phyloP scores from a whole-genome alignment of 2,888 invertebrate species.

The Watsonalla binaria region DNA sequence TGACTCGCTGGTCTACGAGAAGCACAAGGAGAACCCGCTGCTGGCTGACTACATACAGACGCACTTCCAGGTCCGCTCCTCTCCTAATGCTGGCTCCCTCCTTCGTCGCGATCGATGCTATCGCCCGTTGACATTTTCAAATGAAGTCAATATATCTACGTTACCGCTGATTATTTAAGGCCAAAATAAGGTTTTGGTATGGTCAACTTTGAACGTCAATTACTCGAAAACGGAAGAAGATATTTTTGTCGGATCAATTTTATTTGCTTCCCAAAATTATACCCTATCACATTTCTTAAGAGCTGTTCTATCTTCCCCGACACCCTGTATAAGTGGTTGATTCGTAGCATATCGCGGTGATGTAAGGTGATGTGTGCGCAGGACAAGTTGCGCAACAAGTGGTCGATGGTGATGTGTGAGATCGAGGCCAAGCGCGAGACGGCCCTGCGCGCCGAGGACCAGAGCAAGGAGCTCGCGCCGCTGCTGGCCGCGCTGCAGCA shows the following conservation, averaged over 20 bases:
- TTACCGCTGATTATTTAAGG: too few relatives aligned
- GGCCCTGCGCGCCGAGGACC: conserved; percentile 77
- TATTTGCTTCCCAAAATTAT: too few relatives aligned
- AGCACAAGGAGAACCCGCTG: conserved; percentile 76
- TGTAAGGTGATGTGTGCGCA: conserved; percentile 7
- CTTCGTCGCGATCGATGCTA: background rate
- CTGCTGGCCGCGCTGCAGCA: conserved; percentile 50
- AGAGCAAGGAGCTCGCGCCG: conserved; percentile 67
- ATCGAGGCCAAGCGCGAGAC: conserved; percentile 75
- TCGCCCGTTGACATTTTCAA: background rate
- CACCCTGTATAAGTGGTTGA: too few relatives aligned
- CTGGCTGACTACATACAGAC: conserved; percentile 79
- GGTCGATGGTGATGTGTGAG: conserved; percentile 81
- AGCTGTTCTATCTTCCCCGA: too few relatives aligned
- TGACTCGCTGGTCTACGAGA: conserved; percentile 84
- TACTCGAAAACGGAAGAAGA: too few relatives aligned
- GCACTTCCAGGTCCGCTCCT: conserved; percentile 56
- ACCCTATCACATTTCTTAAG: too few relatives aligned
- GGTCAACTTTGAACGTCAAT: too few relatives aligned
- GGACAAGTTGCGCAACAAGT: conserved; percentile 80
- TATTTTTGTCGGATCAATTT: too few relatives aligned
- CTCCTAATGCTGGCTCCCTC: background rate
- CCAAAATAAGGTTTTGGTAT: too few relatives aligned
- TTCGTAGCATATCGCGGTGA: background rate
- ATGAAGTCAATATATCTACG: too few relatives aligned